A percentile compares a stretch with the other conserved stretches of the same genome.
phyloP scores from a whole-genome alignment of 2,888 invertebrate species.

The Nomada hirtipes region DNA sequence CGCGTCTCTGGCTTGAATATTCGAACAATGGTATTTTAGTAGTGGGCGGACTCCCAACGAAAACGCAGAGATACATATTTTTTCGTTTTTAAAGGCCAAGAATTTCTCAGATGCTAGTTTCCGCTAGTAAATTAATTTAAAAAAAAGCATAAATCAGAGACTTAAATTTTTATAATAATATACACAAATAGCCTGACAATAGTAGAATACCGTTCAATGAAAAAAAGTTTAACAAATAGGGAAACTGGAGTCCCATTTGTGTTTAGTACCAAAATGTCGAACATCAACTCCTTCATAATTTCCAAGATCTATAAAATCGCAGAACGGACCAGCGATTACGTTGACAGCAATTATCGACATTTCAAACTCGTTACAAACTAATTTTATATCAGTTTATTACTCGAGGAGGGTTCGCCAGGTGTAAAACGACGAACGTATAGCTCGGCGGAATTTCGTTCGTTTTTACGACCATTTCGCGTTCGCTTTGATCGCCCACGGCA shows the following conservation, averaged over 20 bases:
- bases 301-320: background rate
- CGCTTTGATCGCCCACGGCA: constrained; percentile 56
- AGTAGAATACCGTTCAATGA: background rate
- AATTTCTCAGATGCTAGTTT: no score
- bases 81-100: no score
- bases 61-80: constrained; percentile 49
- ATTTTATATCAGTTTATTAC: constrained; percentile 19
- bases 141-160: no score
- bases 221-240: background rate
- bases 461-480: constrained; percentile 34
- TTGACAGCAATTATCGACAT: constrained; percentile 14
- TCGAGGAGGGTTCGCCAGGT: background rate
- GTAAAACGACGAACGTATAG: constrained; percentile 17
- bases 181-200: no score
- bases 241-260: background rate
- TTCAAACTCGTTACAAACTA: constrained; percentile 17
- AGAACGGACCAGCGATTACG: background rate
- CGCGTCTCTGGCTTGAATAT: constrained; percentile 73
- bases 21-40: constrained; percentile 74
- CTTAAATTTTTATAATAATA: no score
- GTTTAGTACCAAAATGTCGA: constrained; percentile 19
- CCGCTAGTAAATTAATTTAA: no score
- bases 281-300: constrained; percentile 14
- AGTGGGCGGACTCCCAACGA: constrained; percentile 69
- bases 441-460: background rate